phyloP scores from a whole-genome alignment of 2,797 vertebrate genomes.

The Geotrypetes seraphini region DNA sequence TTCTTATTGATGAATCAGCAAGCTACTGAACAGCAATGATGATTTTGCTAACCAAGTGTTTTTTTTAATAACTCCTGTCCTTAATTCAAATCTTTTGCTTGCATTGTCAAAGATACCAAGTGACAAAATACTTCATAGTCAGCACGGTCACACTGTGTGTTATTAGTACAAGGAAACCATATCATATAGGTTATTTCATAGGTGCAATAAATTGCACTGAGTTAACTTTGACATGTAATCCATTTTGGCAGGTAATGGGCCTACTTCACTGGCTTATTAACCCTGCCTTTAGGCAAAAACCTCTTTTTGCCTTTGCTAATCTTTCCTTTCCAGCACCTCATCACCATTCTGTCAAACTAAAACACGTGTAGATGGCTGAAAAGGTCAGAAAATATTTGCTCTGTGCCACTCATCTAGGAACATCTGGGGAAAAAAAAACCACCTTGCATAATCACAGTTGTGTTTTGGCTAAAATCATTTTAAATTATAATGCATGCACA shows the following conservation, averaged over 20 bases:
- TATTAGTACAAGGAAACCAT: constrained; percentile 1
- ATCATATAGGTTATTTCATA: constrained; percentile 15
- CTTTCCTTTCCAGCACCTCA: constrained; percentile 21
- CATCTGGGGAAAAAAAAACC: no score
- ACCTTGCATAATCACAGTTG: no score
- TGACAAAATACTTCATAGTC: background rate
- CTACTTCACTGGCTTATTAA: constrained; percentile 27
- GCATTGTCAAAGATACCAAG: background rate
- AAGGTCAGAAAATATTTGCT: constrained; percentile 33
- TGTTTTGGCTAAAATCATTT: no score
- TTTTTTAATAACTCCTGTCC: background rate
- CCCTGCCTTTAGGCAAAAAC: constrained; percentile 26
- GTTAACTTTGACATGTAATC: constrained; percentile 13
- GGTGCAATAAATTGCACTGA: constrained; percentile 15
- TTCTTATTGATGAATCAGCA: background rate
- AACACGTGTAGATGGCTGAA: constrained; percentile 35
- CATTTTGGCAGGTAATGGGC: constrained; percentile 31
- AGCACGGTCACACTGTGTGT: background rate
- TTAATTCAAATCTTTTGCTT: background rate
- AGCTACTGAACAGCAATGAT: background rate
- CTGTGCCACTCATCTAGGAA: no score
- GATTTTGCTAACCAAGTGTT: background rate
- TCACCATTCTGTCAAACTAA: constrained; percentile 23
- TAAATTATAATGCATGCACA: no score
- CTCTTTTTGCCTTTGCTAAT: constrained; percentile 29